These are phyloP conservation scores for Astreopora myriophthalma DNA, from an alignment of 64 coral and sea anemone genomes.

Conservation along the genomic window DNA sequence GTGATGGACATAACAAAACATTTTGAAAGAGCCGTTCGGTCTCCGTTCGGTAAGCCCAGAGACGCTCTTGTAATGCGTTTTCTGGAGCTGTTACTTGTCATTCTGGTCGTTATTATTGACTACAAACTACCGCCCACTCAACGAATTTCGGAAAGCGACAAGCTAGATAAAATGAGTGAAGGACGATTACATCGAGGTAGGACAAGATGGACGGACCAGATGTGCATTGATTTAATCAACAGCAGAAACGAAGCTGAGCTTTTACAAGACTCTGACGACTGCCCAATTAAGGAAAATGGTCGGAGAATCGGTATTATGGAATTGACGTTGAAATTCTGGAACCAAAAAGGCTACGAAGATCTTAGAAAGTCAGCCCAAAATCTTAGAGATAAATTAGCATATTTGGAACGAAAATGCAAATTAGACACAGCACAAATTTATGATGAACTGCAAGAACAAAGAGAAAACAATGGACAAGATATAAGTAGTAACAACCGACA, in stretches of 20 bases:
- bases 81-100: conserved; percentile 5
- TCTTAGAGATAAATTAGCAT: background rate
- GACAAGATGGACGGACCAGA: conserved; percentile 36
- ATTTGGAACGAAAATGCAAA: background rate
- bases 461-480: too few relatives aligned
- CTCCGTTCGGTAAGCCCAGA: background rate
- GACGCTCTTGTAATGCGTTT: conserved; percentile 22
- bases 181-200: conserved; percentile 19
- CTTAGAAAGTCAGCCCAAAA: conserved; percentile 1
- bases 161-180: conserved; percentile 12
- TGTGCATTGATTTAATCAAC: conserved; percentile 39
- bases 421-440: too few relatives aligned
- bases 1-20: too few relatives aligned
- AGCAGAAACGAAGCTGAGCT: conserved; percentile 18
- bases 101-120: conserved; percentile 22
- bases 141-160: background rate
- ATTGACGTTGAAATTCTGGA: background rate
- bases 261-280: conserved; percentile 2
- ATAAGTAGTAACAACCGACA: too few relatives aligned
- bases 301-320: conserved; percentile 29
- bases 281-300: conserved; percentile 39
- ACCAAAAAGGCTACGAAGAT: conserved; percentile 1
- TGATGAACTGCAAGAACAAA: too few relatives aligned
- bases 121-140: conserved; percentile 48
- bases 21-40: too few relatives aligned